phyloP scores from a whole-genome alignment of 53 echinoderm and acorn worm species.

The Arbacia lixula region DNA sequence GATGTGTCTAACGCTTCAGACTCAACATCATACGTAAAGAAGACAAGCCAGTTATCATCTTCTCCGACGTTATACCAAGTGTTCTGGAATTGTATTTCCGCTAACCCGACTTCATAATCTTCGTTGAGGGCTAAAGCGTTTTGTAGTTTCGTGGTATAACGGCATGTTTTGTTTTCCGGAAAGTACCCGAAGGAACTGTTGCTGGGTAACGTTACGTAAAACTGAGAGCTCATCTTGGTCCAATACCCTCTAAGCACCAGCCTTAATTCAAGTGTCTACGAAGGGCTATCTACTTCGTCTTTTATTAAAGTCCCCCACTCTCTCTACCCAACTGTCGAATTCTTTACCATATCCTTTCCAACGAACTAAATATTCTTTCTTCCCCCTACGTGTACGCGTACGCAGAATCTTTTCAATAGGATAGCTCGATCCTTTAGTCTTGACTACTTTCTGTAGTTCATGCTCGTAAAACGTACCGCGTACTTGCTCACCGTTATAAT shows the following conservation, averaged over 20 bases:
- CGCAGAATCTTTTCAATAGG: constrained; percentile 15
- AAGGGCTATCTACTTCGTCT: too few species aligned
- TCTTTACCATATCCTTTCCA: constrained; percentile 47
- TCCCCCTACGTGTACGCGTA: background rate
- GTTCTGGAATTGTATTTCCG: constrained; percentile 20
- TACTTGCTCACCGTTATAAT: constrained; percentile 11
- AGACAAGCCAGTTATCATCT: background rate
- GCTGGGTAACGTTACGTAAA: constrained; percentile 80
- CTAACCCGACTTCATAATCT: constrained; percentile 16
- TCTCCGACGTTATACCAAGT: constrained; percentile 17
- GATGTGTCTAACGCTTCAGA: too few species aligned
- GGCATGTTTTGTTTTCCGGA: constrained; percentile 39
- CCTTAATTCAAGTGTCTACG: too few species aligned
- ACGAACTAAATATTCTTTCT: constrained; percentile 14
- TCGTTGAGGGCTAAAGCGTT: constrained; percentile 1
- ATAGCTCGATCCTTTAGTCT: constrained; percentile 36
- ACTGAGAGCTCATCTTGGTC: constrained; percentile 60
- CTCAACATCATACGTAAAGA: background rate
- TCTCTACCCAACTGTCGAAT: constrained; percentile 34
- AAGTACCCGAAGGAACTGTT: constrained; percentile 68
- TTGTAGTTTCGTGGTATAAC: constrained; percentile 20
- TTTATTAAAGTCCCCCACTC: background rate
- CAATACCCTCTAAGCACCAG: too few species aligned
- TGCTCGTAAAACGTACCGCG: constrained; percentile 43
- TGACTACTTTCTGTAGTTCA: constrained; percentile 53